phyloP scores from a whole-genome alignment of 2,113 vertebrate species.

The Mus spicilegus region DNA sequence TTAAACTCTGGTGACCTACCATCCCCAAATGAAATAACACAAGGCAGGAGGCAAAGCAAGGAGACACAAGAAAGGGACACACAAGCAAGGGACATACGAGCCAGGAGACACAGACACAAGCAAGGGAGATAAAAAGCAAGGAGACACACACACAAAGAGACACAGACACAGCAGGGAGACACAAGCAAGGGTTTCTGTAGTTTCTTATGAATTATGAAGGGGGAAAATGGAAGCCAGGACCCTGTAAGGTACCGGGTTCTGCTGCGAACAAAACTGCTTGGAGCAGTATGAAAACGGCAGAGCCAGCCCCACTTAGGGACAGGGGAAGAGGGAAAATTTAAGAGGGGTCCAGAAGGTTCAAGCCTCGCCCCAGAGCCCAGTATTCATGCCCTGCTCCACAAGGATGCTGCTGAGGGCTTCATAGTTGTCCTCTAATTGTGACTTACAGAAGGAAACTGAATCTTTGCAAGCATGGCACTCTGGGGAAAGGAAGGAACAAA shows the following conservation, averaged over 20 bases:
- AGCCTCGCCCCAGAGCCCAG: conserved; percentile 63
- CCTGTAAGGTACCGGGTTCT: conserved; percentile 65
- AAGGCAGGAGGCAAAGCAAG: conserved; percentile 71
- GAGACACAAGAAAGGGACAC: conserved; percentile 28
- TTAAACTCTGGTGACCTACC: background rate
- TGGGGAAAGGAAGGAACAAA: background rate
- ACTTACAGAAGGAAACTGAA: conserved; percentile 70
- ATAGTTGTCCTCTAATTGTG: conserved; percentile 31
- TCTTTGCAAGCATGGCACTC: background rate
- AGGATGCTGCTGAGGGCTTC: conserved; percentile 46
- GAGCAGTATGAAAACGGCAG: background rate
- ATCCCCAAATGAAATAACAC: conserved; percentile 66
- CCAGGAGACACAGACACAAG: background rate
- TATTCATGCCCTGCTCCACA: conserved; percentile 76
- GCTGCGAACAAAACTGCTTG: conserved; percentile 31
- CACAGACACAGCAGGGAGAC: conserved; percentile 48
- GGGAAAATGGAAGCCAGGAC: no score
- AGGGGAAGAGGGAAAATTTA: conserved; percentile 16
- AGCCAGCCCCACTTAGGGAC: background rate
- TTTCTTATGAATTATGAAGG: background rate
- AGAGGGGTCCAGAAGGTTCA: conserved; percentile 67
- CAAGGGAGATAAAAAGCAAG: conserved; percentile 1
- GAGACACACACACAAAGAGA: conserved; percentile 55
- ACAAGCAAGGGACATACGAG: conserved; percentile 27
- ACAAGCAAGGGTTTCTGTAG: conserved; percentile 49